phyloP scores from a whole-genome alignment of 1,140 invertebrate genomes.

The Diuraphis noxia region DNA sequence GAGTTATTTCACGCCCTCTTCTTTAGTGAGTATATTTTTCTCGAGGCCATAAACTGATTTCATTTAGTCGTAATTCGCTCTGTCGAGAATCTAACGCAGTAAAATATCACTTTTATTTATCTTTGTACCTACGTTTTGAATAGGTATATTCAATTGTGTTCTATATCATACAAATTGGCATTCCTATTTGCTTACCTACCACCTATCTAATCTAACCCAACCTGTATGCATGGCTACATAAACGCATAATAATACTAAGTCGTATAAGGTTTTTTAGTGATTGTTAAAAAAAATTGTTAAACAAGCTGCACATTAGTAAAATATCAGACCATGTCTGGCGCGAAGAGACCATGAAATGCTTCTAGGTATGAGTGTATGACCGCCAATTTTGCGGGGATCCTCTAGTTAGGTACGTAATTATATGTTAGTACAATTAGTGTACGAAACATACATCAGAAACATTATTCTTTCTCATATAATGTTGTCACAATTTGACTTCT shows the following conservation, averaged over 20 bases:
- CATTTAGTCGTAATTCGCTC: neutral
- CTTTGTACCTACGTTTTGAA: neutral
- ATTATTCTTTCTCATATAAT: neutral
- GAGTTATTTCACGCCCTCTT: neutral
- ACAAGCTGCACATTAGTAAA: neutral
- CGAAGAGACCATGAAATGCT: neutral
- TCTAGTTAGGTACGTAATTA: neutral
- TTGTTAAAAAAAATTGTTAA: neutral
- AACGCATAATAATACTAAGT: neutral
- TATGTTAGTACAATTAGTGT: neutral
- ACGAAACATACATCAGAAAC: neutral
- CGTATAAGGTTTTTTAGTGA: neutral
- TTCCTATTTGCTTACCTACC: too few species aligned
- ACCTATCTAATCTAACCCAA: too few species aligned
- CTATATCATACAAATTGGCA: neutral
- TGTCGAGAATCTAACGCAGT: neutral
- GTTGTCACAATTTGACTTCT: too few species aligned
- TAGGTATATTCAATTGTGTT: neutral
- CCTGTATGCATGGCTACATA: neutral
- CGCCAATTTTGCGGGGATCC: neutral
- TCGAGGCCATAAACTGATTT: slow-evolving; percentile 14
- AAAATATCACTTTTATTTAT: slow-evolving; percentile 12
- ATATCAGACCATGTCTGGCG: neutral
- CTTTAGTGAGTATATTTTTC: neutral
- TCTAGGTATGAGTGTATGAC: too few species aligned